These are phyloP conservation scores for Drosophila kuntzei DNA, from an alignment of 2,888 invertebrate genomes.

Conservation along the genomic window DNA sequence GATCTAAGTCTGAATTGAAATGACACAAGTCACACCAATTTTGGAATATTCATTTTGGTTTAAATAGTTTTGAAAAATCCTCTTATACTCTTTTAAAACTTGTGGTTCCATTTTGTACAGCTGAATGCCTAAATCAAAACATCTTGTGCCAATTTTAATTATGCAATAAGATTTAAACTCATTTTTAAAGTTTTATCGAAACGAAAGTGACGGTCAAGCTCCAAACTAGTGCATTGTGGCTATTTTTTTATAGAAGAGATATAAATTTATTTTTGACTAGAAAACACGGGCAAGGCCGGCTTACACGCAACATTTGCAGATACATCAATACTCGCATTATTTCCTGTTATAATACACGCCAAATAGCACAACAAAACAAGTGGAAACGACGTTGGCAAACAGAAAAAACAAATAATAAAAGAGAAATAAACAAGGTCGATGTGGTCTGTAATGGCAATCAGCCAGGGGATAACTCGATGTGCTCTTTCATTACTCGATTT, in stretches of 20 bases:
- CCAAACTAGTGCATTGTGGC: background rate
- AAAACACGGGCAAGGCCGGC: background rate
- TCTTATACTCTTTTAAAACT: no score
- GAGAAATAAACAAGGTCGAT: slow-evolving; percentile 5
- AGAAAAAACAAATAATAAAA: slow-evolving; percentile 17
- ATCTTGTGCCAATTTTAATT: no score
- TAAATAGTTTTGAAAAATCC: no score
- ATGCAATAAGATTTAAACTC: no score
- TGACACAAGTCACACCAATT: no score
- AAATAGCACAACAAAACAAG: slow-evolving; percentile 22
- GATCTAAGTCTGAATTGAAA: no score
- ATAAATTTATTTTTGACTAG: no score
- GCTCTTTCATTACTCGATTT: slow-evolving; percentile 62
- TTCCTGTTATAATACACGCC: slow-evolving; percentile 39
- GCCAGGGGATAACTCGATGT: slow-evolving; percentile 24
- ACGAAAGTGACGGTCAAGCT: background rate
- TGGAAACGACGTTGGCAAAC: slow-evolving; percentile 10
- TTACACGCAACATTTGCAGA: background rate
- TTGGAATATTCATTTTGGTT: no score
- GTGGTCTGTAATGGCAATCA: slow-evolving; percentile 48
- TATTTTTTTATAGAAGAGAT: background rate
- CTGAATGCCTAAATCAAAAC: no score
- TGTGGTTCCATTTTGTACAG: no score
- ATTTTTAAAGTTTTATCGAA: background rate
- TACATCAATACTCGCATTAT: slow-evolving; percentile 11